phyloP scores from a whole-genome alignment of 2,113 vertebrate genomes.

The Rhinoptilus africanus region DNA sequence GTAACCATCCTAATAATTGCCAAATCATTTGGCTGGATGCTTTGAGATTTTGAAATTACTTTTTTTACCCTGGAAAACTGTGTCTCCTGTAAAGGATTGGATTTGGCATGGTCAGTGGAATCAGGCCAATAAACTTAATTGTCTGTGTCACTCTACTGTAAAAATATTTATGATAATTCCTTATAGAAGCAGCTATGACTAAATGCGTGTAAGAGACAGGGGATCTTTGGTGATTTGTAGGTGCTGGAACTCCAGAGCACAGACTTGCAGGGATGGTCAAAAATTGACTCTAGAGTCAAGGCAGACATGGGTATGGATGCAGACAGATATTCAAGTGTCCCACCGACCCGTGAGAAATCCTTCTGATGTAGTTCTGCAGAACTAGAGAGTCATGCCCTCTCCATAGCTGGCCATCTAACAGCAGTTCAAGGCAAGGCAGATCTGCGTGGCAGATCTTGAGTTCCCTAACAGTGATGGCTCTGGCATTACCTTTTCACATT shows the following conservation, averaged over 20 bases:
- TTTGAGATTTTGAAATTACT: neutral
- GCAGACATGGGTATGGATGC: neutral
- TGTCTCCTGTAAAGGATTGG: neutral
- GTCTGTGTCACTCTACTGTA: neutral
- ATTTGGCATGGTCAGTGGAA: neutral
- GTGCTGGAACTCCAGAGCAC: neutral
- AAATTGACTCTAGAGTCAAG: neutral
- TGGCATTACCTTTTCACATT: neutral
- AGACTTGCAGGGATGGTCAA: neutral
- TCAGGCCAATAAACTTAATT: neutral
- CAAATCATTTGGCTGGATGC: neutral
- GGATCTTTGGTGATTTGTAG: neutral
- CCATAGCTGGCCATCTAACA: neutral
- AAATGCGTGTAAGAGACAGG: neutral
- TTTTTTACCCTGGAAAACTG: neutral
- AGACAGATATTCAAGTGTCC: neutral
- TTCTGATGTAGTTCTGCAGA: neutral
- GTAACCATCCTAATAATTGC: neutral
- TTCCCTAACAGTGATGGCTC: neutral
- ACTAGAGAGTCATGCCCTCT: neutral
- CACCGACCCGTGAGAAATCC: neutral
- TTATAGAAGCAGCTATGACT: neutral
- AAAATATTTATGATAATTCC: neutral
- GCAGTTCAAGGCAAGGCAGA: neutral
- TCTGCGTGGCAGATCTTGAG: neutral